Evolutionary conservation across 2,888 invertebrate species (phyloP).

Genomic region (Amiota minor): DNA sequence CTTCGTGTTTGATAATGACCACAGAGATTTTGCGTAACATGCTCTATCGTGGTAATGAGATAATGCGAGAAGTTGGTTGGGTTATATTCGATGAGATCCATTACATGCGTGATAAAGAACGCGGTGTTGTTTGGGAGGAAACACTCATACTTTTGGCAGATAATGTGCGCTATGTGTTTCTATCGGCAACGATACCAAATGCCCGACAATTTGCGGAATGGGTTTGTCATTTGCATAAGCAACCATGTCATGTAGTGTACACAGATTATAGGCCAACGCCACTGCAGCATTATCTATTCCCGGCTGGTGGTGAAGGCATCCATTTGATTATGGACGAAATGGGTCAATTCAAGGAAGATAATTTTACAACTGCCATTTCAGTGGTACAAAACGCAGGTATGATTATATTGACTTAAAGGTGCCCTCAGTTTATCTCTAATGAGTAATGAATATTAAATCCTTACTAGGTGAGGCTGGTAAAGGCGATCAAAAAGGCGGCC

Average conservation of each 20-base stretch:
- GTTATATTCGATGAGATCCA: constrained; percentile 99
- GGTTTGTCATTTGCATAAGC: constrained; percentile 94
- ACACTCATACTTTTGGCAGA: constrained; percentile 97
- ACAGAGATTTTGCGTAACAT: constrained; percentile 99
- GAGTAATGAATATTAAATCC: neutral
- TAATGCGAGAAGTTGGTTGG: constrained; percentile 99
- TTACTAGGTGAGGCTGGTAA: constrained; percentile 85
- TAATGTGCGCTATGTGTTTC: constrained; percentile 97
- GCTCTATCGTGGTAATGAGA: constrained; percentile 98
- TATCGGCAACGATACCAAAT: constrained; percentile 99
- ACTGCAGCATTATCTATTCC: constrained; percentile 97
- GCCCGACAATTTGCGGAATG: constrained; percentile 96
- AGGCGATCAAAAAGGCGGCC: constrained; percentile 86
- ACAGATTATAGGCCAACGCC: constrained; percentile 98
- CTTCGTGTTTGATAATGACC: constrained; percentile 99
- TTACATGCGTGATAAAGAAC: constrained; percentile 99
- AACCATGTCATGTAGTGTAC: constrained; percentile 99
- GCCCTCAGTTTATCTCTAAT: neutral
- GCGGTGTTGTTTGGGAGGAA: constrained; percentile 98
- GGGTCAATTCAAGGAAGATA: constrained; percentile 97
- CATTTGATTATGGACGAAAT: constrained; percentile 96
- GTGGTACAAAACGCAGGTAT: constrained; percentile 84
- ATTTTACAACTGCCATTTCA: constrained; percentile 97
- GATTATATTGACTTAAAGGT: constrained; percentile 75
- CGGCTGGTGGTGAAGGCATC: constrained; percentile 95